These are phyloP conservation scores for Caradrina clavipalpis DNA, from an alignment of 2,888 invertebrate genomes.

Conservation along the genomic window DNA sequence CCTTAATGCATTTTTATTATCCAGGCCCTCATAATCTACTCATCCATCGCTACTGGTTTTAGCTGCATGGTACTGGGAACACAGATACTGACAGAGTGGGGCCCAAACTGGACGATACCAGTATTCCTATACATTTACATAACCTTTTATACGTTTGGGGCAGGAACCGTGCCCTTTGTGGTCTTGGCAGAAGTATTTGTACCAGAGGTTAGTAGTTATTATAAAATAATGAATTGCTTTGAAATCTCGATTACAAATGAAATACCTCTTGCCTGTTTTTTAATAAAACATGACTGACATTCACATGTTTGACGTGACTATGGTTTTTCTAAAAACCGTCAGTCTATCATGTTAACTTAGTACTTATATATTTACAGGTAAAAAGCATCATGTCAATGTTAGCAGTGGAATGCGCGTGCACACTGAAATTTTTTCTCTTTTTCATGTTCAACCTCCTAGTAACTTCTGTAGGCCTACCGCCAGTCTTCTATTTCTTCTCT, in stretches of 20 bases:
- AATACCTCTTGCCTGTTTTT: neutral
- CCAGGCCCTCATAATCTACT: slow-evolving; percentile 76
- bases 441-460: slow-evolving; percentile 76
- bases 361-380: slow-evolving; percentile 70
- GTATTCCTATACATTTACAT: slow-evolving; percentile 73
- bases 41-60: slow-evolving; percentile 68
- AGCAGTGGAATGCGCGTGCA: slow-evolving; percentile 76
- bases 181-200: slow-evolving; percentile 77
- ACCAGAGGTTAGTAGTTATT: slow-evolving; percentile 75
- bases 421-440: slow-evolving; percentile 73
- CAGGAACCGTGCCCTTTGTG: slow-evolving; percentile 78
- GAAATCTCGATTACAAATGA: neutral
- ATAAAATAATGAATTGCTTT: neutral
- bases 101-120: slow-evolving; percentile 74
- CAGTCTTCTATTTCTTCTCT: slow-evolving; percentile 78
- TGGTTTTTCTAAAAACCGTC: too few relatives aligned
- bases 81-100: slow-evolving; percentile 78
- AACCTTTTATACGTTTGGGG: slow-evolving; percentile 71
- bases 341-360: slow-evolving; percentile 13
- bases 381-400: slow-evolving; percentile 75
- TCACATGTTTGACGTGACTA: too few relatives aligned
- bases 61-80: slow-evolving; percentile 74
- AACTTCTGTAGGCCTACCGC: slow-evolving; percentile 69
- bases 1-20: neutral
- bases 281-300: too few relatives aligned